These are phyloP conservation scores for Aphelenchoides bicaudatus DNA, from an alignment of 2,888 invertebrate species.

Conservation along the genomic window DNA sequence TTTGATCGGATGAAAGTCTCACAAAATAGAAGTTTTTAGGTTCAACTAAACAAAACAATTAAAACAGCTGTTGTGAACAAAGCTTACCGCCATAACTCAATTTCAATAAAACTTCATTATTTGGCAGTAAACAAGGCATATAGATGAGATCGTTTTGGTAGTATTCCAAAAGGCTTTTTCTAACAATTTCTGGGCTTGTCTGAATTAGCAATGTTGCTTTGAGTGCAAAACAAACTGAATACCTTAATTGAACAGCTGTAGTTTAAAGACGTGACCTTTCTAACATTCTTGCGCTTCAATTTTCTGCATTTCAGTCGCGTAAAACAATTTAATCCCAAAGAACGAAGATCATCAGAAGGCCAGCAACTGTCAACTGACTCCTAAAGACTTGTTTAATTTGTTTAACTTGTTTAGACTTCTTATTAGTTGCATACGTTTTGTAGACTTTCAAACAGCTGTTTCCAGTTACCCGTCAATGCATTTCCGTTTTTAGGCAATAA, in stretches of 20 bases:
- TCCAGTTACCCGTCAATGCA: not conserved
- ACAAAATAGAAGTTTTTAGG: not conserved
- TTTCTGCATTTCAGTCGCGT: not conserved
- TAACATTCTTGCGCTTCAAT: not conserved
- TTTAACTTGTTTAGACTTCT: not conserved
- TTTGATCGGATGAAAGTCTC: not conserved
- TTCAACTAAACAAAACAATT: not conserved
- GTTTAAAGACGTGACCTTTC: not conserved
- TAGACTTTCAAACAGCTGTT: constrained; percentile 1
- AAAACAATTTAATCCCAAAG: not conserved
- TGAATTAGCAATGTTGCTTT: not conserved
- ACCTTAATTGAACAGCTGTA: constrained; percentile 3
- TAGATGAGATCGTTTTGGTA: not conserved
- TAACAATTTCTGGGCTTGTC: not conserved
- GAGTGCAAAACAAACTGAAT: not conserved
- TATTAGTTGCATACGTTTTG: constrained; percentile 7
- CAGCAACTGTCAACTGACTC: constrained; percentile 6
- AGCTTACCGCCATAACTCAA: not conserved
- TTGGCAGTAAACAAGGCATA: not conserved
- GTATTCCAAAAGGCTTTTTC: not conserved
- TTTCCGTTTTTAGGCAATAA: constrained; percentile 4
- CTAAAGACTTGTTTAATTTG: constrained; percentile 12
- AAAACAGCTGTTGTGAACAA: not conserved
- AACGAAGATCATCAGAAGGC: not conserved
- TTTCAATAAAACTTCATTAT: not conserved